Evolutionary conservation across 37 sponge, comb jelly and placozoan genomes (phyloP).

Genomic region (Bolinopsis microptera): DNA sequence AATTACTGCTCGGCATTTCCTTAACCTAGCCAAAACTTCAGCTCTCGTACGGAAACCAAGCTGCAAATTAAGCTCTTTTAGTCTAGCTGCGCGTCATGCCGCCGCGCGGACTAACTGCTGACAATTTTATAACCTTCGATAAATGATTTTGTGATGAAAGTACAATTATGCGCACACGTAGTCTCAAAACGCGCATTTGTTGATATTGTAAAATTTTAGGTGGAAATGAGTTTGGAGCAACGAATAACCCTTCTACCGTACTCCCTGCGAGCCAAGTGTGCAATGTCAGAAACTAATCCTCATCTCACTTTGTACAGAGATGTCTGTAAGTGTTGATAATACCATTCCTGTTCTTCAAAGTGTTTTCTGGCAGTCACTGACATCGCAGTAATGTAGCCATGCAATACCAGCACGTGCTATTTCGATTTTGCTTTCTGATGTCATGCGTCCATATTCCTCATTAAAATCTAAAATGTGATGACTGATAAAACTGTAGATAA

Average conservation of each 20-base stretch:
- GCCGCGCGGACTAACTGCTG: neutral
- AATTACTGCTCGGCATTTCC: no score
- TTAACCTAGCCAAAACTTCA: no score
- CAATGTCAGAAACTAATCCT: constrained; percentile 26
- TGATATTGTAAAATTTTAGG: neutral
- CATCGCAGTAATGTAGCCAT: no score
- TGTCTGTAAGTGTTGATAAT: constrained; percentile 48
- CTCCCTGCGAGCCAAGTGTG: constrained; percentile 27
- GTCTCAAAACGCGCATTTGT: neutral
- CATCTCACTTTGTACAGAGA: constrained; percentile 44
- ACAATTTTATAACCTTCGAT: neutral
- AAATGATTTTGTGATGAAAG: neutral
- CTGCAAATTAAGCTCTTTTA: no score
- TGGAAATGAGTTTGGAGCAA: constrained; percentile 29
- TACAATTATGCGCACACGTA: neutral
- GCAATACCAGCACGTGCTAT: no score
- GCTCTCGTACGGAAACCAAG: no score
- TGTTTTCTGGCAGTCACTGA: no score
- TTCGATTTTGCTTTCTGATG: no score
- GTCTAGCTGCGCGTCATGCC: neutral
- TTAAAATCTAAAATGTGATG: no score
- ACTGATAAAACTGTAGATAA: no score
- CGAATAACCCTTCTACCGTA: constrained; percentile 22
- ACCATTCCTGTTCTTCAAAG: no score
- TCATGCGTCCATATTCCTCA: no score